These are phyloP conservation scores for Microtus pennsylvanicus DNA, from an alignment of 2,113 vertebrate genomes.

Conservation along the genomic window DNA sequence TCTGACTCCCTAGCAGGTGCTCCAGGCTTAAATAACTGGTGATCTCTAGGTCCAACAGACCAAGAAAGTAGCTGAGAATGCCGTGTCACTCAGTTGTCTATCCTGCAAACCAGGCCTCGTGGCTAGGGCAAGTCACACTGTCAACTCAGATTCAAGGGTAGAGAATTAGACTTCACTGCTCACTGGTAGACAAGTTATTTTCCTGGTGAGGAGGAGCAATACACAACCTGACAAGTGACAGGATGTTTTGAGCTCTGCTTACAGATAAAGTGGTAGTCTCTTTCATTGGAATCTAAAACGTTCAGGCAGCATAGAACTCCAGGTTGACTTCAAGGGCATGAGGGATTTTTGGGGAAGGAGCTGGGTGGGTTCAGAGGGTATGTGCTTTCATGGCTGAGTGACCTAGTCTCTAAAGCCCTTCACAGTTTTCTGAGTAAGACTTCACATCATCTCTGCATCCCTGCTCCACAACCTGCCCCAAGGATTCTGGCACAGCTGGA, in stretches of 20 bases:
- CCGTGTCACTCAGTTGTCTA: background rate
- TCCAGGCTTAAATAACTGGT: background rate
- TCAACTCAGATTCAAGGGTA: background rate
- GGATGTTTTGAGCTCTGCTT: background rate
- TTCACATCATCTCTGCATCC: constrained; percentile 44
- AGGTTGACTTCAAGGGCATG: background rate
- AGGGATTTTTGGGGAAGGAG: background rate
- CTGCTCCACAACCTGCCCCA: background rate
- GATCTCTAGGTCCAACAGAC: background rate
- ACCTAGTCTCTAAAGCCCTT: constrained; percentile 14
- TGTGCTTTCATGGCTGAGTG: background rate
- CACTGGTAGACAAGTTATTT: background rate
- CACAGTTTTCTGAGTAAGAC: constrained; percentile 13
- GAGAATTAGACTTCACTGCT: background rate
- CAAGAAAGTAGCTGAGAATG: background rate
- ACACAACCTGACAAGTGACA: background rate
- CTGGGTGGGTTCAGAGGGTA: background rate
- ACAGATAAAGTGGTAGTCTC: background rate
- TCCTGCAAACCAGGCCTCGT: background rate
- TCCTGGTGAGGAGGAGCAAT: background rate
- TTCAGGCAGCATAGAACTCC: background rate
- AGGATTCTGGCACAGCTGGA: constrained; percentile 65
- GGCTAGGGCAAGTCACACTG: background rate
- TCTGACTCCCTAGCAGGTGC: background rate
- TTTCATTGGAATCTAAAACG: constrained; percentile 22